Evolutionary conservation across 2,797 vertebrate genomes (phyloP).

Genomic region (Rhinoraja longicauda): DNA sequence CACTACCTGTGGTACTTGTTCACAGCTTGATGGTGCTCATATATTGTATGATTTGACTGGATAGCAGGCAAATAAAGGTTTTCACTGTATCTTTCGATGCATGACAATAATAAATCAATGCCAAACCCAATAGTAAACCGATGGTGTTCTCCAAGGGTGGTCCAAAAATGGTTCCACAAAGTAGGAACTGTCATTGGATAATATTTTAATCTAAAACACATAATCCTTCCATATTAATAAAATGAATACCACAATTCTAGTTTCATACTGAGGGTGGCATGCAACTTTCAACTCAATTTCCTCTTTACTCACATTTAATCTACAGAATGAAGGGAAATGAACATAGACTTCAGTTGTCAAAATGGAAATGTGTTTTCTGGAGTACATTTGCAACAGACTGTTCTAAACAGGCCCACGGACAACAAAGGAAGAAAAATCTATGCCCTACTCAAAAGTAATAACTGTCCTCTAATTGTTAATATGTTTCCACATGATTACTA

Average conservation of each 20-base stretch:
- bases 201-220: slow-evolving; percentile 1
- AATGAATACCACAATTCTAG: not conserved
- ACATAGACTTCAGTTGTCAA: not conserved
- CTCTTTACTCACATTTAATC: not conserved
- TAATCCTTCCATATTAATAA: not conserved
- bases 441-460: not conserved
- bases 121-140: not conserved
- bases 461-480: not conserved
- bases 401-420: not conserved
- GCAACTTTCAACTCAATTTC: not conserved
- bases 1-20: no score
- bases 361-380: not conserved
- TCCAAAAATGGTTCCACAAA: not conserved
- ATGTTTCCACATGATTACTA: not conserved
- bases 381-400: not conserved
- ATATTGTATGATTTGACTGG: no score
- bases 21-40: no score
- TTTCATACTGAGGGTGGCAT: not conserved
- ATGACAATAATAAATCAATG: no score
- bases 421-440: not conserved
- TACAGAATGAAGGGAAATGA: not conserved
- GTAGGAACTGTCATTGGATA: slow-evolving; percentile 16
- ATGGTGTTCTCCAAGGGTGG: not conserved
- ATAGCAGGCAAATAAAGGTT: no score
- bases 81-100: no score